These are phyloP conservation scores for Elgaria multicarinata DNA, from an alignment of 2,113 vertebrate genomes.

Conservation along the genomic window DNA sequence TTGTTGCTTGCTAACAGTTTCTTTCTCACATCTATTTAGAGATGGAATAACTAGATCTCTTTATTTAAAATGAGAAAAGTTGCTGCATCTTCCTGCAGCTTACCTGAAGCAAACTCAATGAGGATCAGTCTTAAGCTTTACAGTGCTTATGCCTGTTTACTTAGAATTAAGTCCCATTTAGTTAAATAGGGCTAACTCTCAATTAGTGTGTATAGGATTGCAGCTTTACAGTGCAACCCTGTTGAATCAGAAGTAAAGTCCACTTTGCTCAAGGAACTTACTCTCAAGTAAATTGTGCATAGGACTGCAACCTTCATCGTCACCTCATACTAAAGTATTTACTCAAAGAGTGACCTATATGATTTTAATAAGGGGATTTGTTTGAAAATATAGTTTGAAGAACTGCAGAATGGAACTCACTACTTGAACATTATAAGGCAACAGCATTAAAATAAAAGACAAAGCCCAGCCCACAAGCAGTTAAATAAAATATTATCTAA, in stretches of 20 bases:
- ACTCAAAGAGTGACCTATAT: accelerated
- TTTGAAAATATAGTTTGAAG: constrained; percentile 17
- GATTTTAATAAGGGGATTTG: constrained; percentile 16
- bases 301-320: background rate
- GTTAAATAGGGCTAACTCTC: background rate
- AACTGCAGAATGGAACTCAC: constrained; percentile 12
- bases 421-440: constrained; percentile 32
- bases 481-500: constrained; percentile 37
- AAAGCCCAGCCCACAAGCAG: constrained; percentile 35
- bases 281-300: background rate
- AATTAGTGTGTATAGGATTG: background rate
- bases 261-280: background rate
- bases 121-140: background rate
- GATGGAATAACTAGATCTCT: background rate
- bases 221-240: background rate
- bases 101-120: background rate
- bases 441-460: constrained; percentile 41
- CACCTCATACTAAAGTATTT: background rate
- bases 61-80: background rate
- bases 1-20: constrained; percentile 11
- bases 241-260: background rate
- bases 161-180: background rate
- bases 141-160: background rate
- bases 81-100: background rate
- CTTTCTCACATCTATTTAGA: background rate